phyloP scores from a whole-genome alignment of 2,888 invertebrate genomes.

The Limnephilus rhombicus region DNA sequence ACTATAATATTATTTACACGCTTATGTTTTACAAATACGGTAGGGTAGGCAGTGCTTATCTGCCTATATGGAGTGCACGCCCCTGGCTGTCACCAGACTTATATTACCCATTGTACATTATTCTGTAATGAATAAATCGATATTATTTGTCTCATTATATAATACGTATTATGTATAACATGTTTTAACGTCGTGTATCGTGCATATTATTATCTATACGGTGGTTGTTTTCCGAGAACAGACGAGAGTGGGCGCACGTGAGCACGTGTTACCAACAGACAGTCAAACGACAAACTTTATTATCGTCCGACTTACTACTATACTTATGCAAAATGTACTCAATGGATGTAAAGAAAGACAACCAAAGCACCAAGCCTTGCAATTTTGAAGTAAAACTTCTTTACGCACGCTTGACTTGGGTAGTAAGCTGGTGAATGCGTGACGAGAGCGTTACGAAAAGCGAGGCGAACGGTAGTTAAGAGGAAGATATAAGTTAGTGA shows the following conservation, averaged over 20 bases:
- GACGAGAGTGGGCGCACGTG: conserved; percentile 13
- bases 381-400: no score
- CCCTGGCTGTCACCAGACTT: background rate
- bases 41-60: no score
- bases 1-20: no score
- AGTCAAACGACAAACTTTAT: background rate
- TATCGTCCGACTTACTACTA: background rate
- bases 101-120: background rate
- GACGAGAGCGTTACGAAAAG: no score
- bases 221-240: background rate
- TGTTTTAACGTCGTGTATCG: background rate
- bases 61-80: no score
- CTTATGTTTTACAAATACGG: no score
- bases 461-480: no score
- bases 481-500: no score
- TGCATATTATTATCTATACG: background rate
- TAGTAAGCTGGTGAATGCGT: no score
- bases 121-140: background rate
- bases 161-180: background rate
- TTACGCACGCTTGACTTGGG: no score
- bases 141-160: background rate
- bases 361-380: no score
- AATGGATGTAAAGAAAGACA: background rate
- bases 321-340: background rate
- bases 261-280: background rate